phyloP scores from a whole-genome alignment of 2,113 vertebrate species.

The Aphyosemion australe region DNA sequence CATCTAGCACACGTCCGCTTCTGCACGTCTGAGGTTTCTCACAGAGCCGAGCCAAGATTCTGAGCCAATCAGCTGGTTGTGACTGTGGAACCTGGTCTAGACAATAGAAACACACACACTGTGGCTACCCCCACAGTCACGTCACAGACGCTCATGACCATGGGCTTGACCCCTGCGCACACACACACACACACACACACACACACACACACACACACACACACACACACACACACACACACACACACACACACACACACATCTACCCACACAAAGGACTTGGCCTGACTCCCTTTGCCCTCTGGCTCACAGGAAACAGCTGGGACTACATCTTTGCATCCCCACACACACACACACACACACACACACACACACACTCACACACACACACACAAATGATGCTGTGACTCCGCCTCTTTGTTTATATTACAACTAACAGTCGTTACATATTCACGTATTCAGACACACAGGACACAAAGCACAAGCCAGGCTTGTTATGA shows the following conservation, averaged over 20 bases:
- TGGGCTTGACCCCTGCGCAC: slow-evolving; percentile 55
- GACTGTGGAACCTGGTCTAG: slow-evolving; percentile 42
- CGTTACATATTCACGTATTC: slow-evolving; percentile 42
- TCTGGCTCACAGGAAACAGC: slow-evolving; percentile 63
- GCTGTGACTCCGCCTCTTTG: slow-evolving; percentile 21
- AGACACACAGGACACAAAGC: slow-evolving; percentile 8
- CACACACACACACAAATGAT: not conserved
- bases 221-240: not conserved
- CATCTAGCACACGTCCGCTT: not conserved
- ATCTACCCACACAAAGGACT: slow-evolving; percentile 11
- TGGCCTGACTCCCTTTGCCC: slow-evolving; percentile 43
- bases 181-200: slow-evolving; percentile 7
- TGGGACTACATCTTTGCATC: slow-evolving; percentile 62
- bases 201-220: slow-evolving; percentile 6
- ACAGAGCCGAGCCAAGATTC: not conserved
- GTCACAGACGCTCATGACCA: slow-evolving; percentile 47
- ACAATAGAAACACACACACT: slow-evolving; percentile 36
- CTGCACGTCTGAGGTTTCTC: not conserved
- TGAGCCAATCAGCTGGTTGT: slow-evolving; percentile 34
- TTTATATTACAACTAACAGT: slow-evolving; percentile 40
- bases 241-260: slow-evolving; percentile 2
- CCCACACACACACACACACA: slow-evolving; percentile 5
- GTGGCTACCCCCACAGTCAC: slow-evolving; percentile 13
- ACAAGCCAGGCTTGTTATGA: slow-evolving; percentile 3
- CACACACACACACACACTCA: no score